Evolutionary conservation across 2,113 vertebrate species (phyloP), one percentile per base, ranked within the genome.

Genomic region (Holacanthus passer): DNA sequence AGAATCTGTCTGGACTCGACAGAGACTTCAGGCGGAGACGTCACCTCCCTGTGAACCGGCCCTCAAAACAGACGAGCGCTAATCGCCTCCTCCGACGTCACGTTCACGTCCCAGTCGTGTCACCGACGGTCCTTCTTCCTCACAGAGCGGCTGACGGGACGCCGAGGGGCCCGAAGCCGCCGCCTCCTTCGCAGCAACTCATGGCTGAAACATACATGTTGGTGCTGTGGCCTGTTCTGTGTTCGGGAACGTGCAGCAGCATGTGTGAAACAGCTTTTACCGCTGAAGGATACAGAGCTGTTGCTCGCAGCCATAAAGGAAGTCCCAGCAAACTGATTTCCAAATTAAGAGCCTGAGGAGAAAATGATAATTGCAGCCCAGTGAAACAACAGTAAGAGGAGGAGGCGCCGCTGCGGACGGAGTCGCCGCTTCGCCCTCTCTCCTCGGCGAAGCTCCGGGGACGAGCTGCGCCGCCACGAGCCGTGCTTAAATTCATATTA

Each of bases 401-500:
- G 47, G 39, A 56, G 50, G 27, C 24, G 4, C 3, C 10, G 41
- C 0, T 1, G 4, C 3, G 7, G 9, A 59, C 0, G 4, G 43
- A 53, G 41, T 1, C 16, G 17, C 35, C 58, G 60, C 70, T 82
- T 81, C 66, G 65, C 76, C 69, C 79, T 60, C 0, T 48, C 20
- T 20, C 53, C 72, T 53, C 43, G 43, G 7, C 63, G 43, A 77
- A 69, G 22, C 76, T 29, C 60, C 31, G 7, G n/a, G 7, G 77
- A 48, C 17, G 39, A 64, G 67, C 32, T 17, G 53, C 14, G 14
- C 13, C 1, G 73, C 85, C 60, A 60, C 7, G 0, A 70, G 89
- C 78, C 63, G 3, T 81, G 52, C 82, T 88, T 85, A 85, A 79
- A 89, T 77, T 83, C 80, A 86, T 62, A 86, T 80, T 80, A 80